Percentiles rank a stretch among this genome's conserved stretches.
phyloP scores from a whole-genome alignment of 1,140 invertebrate species.

The Pseudomyrmex cubaensis region DNA sequence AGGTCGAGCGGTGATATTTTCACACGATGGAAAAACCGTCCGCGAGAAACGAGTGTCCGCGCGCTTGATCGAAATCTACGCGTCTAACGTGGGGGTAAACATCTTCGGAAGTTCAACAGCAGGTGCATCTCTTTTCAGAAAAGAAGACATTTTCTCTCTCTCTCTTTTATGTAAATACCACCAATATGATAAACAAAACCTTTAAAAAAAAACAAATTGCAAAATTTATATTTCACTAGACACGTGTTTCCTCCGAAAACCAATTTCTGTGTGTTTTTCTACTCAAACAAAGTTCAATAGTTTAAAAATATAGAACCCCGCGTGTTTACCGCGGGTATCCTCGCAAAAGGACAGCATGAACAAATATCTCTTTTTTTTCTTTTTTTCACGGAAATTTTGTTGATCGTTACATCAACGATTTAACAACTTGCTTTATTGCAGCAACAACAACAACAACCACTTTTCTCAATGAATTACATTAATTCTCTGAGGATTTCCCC shows the following conservation, averaged over 20 bases:
- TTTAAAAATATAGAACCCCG: too few relatives aligned
- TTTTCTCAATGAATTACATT: background rate
- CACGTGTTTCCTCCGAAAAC: too few relatives aligned
- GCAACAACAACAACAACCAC: too few relatives aligned
- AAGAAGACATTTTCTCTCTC: too few relatives aligned
- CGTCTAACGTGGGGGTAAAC: background rate
- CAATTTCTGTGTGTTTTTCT: too few relatives aligned
- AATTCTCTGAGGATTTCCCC: background rate
- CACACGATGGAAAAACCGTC: background rate
- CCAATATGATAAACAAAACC: background rate
- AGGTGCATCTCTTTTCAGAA: background rate
- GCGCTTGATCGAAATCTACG: background rate
- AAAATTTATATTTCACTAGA: background rate
- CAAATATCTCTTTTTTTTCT: too few relatives aligned
- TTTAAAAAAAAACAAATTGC: background rate
- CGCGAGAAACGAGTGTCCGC: background rate
- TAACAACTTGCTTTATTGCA: too few relatives aligned
- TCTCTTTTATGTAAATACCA: background rate
- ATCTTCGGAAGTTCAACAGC: background rate
- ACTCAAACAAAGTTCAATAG: too few relatives aligned
- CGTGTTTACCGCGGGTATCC: too few relatives aligned
- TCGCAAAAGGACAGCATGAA: too few relatives aligned
- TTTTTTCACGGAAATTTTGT: too few relatives aligned
- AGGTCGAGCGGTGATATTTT: constrained; percentile 8
- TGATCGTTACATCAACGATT: too few relatives aligned